Percentiles rank a stretch among this genome's conserved stretches.
Evolutionary conservation across 2,888 invertebrate genomes (phyloP).

Genomic region (Agrotis puta): DNA sequence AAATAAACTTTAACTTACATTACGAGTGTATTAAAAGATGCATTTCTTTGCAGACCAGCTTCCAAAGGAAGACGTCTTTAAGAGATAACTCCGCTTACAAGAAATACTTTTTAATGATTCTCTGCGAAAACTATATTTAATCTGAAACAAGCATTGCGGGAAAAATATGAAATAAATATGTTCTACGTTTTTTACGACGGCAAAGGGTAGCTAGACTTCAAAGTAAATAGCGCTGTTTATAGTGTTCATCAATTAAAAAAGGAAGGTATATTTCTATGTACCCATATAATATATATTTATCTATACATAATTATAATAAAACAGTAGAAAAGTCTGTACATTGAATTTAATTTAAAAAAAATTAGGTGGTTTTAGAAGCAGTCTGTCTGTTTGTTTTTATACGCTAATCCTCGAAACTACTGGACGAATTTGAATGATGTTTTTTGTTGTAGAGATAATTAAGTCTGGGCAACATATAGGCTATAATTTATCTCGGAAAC

Average conservation of each 20-base stretch:
- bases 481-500: no score
- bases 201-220: neutral
- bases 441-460: no score
- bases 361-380: no score
- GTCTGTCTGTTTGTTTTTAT: no score
- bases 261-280: neutral
- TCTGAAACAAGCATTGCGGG: neutral
- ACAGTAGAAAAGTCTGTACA: no score
- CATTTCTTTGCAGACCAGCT: constrained; percentile 11
- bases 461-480: no score
- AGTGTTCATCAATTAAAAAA: neutral
- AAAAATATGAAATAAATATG: neutral
- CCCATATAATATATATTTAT: no score
- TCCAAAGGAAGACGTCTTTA: neutral
- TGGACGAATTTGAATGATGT: no score
- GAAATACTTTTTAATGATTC: neutral
- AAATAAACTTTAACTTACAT: constrained; percentile 10
- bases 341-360: no score
- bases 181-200: neutral
- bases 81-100: constrained; percentile 2
- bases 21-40: neutral
- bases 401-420: no score
- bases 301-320: no score
- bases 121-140: constrained; percentile 2
- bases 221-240: neutral